Percentiles rank a stretch among this genome's conserved stretches.
Conservation (phyloP, 2,113 vertebrate species). For the Mugil cephalus region DNA sequence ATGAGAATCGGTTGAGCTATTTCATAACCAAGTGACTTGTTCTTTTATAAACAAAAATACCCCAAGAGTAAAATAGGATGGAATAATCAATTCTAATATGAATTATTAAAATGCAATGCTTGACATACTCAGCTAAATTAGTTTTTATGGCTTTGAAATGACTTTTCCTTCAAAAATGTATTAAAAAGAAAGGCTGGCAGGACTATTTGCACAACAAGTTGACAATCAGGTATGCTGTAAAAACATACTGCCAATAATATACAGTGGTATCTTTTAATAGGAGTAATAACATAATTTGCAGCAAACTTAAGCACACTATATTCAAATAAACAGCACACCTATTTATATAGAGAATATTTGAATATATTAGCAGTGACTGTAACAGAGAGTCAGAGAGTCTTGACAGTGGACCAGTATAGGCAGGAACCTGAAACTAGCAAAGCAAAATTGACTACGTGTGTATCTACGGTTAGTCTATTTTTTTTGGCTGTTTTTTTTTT, state of each 20-base stretch:
- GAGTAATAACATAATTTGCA: neutral
- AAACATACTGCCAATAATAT: neutral
- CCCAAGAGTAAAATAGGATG: conserved; percentile 25
- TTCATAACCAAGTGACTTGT: conserved; percentile 7
- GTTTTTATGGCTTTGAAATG: conserved; percentile 32
- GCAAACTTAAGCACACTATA: neutral
- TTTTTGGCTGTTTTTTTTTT: too few relatives aligned
- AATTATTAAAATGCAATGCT: conserved; percentile 45
- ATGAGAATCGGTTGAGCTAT: neutral
- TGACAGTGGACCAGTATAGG: too few relatives aligned
- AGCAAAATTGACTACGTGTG: too few relatives aligned
- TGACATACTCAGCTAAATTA: conserved; percentile 31
- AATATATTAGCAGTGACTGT: too few relatives aligned
- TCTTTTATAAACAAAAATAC: conserved; percentile 15
- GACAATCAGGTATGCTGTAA: neutral
- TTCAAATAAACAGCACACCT: neutral
- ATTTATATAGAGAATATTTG: too few relatives aligned
- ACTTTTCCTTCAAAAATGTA: neutral
- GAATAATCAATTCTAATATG: conserved; percentile 4
- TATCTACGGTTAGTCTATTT: too few relatives aligned
- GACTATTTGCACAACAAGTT: neutral
- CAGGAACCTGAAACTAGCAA: too few relatives aligned
- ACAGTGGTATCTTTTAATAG: neutral
- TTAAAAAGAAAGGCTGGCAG: conserved; percentile 5
- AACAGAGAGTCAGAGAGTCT: too few relatives aligned